Conservation (phyloP, 2,797 vertebrate genomes). For the Propithecus perrieri region DNA sequence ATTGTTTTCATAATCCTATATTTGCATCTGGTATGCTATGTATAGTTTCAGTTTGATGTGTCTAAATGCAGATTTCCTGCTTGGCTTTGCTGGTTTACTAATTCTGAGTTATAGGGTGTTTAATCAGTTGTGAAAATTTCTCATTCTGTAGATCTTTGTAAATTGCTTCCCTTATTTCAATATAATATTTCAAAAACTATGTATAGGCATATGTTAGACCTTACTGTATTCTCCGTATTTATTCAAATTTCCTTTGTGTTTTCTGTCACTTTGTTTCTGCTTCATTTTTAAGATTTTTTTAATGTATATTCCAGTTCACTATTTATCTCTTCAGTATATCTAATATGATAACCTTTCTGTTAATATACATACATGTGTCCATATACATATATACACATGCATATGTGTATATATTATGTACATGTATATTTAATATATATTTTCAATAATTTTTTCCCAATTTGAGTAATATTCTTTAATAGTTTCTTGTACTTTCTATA, state of each 20-base stretch:
- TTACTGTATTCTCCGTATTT: background rate
- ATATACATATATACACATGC: background rate
- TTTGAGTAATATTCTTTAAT: background rate
- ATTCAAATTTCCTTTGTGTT: background rate
- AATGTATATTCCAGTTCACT: background rate
- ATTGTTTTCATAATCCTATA: background rate
- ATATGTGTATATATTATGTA: background rate
- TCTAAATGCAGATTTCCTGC: background rate
- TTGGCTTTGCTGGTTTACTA: background rate
- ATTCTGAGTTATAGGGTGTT: background rate
- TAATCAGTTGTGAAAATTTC: background rate
- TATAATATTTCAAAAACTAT: background rate
- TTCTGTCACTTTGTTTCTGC: background rate
- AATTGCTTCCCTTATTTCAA: background rate
- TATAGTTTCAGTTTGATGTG: background rate
- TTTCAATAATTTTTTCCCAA: background rate
- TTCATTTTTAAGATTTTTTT: conserved; percentile 13
- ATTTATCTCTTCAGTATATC: background rate
- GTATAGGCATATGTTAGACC: background rate
- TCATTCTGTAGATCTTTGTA: background rate
- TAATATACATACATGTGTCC: background rate
- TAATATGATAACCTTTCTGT: background rate
- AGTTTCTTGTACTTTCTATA: background rate
- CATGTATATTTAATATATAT: background rate
- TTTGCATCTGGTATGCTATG: background rate